Evolutionary conservation across 2,797 vertebrate species (phyloP).

Genomic region (Macrochelys suwanniensis): DNA sequence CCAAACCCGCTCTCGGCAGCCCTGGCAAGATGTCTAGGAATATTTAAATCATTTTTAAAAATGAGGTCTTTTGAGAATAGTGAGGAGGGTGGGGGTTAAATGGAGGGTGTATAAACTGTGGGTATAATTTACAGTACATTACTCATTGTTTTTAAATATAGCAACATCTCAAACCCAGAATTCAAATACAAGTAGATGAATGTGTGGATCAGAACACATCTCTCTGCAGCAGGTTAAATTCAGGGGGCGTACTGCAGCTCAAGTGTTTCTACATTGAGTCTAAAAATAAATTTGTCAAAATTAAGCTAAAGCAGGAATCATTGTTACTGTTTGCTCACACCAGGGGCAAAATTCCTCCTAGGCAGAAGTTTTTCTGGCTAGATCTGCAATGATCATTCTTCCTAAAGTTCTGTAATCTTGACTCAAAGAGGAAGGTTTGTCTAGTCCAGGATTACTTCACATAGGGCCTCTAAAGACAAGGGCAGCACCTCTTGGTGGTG

Average conservation of each 20-base stretch:
- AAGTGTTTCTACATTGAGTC: not conserved
- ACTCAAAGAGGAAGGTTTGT: not conserved
- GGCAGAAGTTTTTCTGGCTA: accelerated
- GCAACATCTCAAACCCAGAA: conserved; percentile 39
- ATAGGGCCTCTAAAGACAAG: not conserved
- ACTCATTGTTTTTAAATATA: conserved; percentile 77
- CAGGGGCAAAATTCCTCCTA: not conserved
- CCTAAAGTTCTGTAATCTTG: not conserved
- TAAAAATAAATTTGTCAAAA: conserved; percentile 62
- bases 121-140: conserved; percentile 66
- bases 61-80: conserved; percentile 28
- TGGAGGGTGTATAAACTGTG: conserved; percentile 57
- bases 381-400: accelerated
- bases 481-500: not conserved
- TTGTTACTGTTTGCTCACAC: not conserved
- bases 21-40: not conserved
- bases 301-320: not conserved
- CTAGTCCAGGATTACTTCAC: not conserved
- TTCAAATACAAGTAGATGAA: conserved; percentile 49
- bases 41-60: not conserved
- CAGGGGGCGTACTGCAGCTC: conserved; percentile 61
- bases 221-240: conserved; percentile 72
- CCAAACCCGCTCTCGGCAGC: too few species aligned
- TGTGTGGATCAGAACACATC: conserved; percentile 46
- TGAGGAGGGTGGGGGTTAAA: conserved; percentile 64